A percentile compares a stretch with the other conserved stretches of the same genome.
Evolutionary conservation across 2,888 invertebrate genomes (phyloP).

Genomic region (Caenorhabditis afra): DNA sequence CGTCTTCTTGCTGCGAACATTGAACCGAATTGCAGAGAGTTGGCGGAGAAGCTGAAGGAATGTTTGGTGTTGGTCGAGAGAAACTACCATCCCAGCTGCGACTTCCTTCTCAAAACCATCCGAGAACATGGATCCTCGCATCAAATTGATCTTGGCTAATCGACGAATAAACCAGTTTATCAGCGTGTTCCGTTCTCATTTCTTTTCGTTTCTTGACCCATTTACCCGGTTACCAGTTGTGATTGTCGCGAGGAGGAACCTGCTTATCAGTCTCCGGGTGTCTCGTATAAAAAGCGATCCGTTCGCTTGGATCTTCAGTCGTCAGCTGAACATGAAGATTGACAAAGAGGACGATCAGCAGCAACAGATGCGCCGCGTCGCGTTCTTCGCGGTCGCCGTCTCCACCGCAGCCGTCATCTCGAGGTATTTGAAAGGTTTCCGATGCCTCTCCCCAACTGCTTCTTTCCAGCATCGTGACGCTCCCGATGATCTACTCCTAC

Average conservation of each 20-base stretch:
- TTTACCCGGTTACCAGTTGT: slow-evolving; percentile 55
- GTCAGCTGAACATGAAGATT: slow-evolving; percentile 65
- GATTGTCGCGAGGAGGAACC: slow-evolving; percentile 28
- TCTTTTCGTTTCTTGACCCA: slow-evolving; percentile 33
- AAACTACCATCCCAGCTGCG: slow-evolving; percentile 57
- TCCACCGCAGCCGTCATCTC: slow-evolving; percentile 80
- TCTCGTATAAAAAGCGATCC: slow-evolving; percentile 37
- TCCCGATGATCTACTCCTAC: slow-evolving; percentile 80
- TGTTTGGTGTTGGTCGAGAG: slow-evolving; percentile 37
- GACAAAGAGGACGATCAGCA: slow-evolving; percentile 65
- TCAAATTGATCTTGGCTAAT: slow-evolving; percentile 16
- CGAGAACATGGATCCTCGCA: slow-evolving; percentile 14
- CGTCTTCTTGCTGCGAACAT: no score
- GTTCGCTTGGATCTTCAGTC: slow-evolving; percentile 43
- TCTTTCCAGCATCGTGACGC: slow-evolving; percentile 69
- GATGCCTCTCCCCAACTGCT: not conserved
- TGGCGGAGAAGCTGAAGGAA: no score
- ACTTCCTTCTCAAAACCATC: slow-evolving; percentile 44
- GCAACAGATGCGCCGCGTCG: slow-evolving; percentile 79
- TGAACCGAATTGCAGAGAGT: not conserved
- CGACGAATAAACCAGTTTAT: slow-evolving; percentile 34
- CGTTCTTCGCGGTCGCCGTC: slow-evolving; percentile 80
- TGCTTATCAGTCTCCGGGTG: slow-evolving; percentile 23
- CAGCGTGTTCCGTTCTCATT: not conserved
- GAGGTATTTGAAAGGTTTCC: slow-evolving; percentile 11